phyloP scores from a whole-genome alignment of 1,140 invertebrate genomes.

The Drosophila santomea region DNA sequence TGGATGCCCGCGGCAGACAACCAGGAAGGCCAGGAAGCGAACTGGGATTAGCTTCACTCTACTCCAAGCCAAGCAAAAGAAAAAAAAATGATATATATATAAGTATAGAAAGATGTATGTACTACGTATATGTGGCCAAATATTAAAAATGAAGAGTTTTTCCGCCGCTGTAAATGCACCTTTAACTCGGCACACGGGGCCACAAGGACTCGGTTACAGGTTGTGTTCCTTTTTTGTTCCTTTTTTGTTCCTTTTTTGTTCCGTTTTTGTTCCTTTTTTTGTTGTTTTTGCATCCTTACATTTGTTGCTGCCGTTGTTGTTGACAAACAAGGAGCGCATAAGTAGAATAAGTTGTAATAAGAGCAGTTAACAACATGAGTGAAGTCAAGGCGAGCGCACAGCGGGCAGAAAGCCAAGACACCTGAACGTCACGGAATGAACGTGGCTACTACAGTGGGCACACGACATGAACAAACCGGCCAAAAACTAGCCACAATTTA shows the following conservation, averaged over 20 bases:
- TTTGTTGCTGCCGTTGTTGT: slow-evolving; percentile 44
- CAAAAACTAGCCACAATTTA: not conserved
- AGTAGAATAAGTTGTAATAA: slow-evolving; percentile 78
- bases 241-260: not conserved
- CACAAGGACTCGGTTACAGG: slow-evolving; percentile 39
- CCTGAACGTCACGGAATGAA: slow-evolving; percentile 51
- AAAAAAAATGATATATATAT: no score
- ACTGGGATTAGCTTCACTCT: no score
- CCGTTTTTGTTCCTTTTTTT: not conserved
- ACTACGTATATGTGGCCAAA: slow-evolving; percentile 26
- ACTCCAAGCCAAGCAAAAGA: no score
- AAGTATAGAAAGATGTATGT: not conserved
- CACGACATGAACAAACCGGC: not conserved
- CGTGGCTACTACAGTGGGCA: slow-evolving; percentile 32
- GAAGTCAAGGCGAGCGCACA: slow-evolving; percentile 27
- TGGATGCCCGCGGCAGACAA: slow-evolving; percentile 17
- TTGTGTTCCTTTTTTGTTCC: not conserved
- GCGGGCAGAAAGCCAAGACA: slow-evolving; percentile 37
- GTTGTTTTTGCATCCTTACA: not conserved
- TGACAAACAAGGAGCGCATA: slow-evolving; percentile 67
- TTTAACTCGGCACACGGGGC: slow-evolving; percentile 52
- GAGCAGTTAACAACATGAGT: slow-evolving; percentile 76
- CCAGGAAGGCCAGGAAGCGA: no score
- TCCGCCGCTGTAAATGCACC: slow-evolving; percentile 70
- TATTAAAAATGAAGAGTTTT: slow-evolving; percentile 56